phyloP scores from a whole-genome alignment of 2,113 vertebrate species.

The Thamnaconus septentrionalis region DNA sequence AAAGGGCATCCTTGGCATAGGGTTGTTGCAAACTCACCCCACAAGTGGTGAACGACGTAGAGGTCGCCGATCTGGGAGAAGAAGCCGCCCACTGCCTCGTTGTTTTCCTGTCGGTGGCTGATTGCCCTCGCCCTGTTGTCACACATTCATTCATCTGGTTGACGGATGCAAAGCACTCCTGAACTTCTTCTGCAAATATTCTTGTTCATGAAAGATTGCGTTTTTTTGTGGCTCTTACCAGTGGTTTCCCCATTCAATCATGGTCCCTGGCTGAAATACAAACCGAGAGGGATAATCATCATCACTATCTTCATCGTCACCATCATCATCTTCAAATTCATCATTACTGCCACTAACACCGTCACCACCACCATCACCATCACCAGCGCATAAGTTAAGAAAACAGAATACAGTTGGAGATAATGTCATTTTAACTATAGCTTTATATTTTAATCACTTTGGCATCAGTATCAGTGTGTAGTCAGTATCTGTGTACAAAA shows the following conservation, averaged over 20 bases:
- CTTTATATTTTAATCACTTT: no score
- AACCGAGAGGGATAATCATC: neutral
- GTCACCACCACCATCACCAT: neutral
- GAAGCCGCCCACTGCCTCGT: conserved; percentile 94
- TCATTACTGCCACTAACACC: no score
- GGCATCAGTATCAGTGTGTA: no score
- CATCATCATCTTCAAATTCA: neutral
- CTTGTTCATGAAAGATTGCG: neutral
- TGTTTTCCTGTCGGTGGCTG: conserved; percentile 89
- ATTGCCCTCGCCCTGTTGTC: conserved; percentile 90
- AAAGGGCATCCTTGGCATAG: neutral
- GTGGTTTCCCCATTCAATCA: conserved; percentile 98
- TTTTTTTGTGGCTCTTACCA: conserved; percentile 79
- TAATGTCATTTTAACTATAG: no score
- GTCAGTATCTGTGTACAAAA: no score
- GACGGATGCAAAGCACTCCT: neutral
- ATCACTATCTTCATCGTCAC: neutral
- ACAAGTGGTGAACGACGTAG: conserved; percentile 94
- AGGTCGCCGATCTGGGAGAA: conserved; percentile 95
- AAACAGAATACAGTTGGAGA: no score
- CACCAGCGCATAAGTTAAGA: neutral
- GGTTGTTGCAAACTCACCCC: conserved; percentile 80
- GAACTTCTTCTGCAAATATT: neutral
- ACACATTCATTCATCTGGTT: conserved; percentile 1
- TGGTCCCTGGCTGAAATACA: conserved; percentile 89